phyloP scores from a whole-genome alignment of 2,113 vertebrate genomes.

The Coptodon bakossiorum region DNA sequence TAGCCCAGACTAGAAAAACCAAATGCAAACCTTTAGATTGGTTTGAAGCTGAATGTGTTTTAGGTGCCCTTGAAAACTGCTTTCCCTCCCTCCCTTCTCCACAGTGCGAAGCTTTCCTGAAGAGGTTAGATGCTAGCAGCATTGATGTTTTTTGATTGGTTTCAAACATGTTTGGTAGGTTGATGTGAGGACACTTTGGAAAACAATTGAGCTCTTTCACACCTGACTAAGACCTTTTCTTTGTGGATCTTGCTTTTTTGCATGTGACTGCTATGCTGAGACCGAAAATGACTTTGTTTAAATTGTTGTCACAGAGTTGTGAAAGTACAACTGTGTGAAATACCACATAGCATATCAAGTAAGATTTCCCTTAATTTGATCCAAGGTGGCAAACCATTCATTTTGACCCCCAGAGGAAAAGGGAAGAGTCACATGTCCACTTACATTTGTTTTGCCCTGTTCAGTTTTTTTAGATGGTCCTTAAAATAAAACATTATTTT shows the following conservation, averaged over 20 bases:
- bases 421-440: not conserved
- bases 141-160: not conserved
- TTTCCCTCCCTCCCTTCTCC: not conserved
- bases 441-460: not conserved
- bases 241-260: not conserved
- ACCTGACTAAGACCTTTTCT: not conserved
- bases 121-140: not conserved
- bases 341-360: not conserved
- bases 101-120: not conserved
- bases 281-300: not conserved
- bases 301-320: not conserved
- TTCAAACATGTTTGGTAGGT: not conserved
- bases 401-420: not conserved
- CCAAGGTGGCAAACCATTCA: not conserved
- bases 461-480: not conserved
- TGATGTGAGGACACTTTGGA: not conserved
- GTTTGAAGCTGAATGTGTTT: not conserved
- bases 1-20: not conserved
- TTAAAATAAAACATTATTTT: not conserved
- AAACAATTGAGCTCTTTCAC: not conserved
- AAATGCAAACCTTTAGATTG: not conserved
- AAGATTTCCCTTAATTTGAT: not conserved
- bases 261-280: not conserved
- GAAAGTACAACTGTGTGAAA: not conserved
- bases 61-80: not conserved